Base-by-base conservation (phyloP, 2,113 vertebrate species). In the Neogobius melanostomus region DNA sequence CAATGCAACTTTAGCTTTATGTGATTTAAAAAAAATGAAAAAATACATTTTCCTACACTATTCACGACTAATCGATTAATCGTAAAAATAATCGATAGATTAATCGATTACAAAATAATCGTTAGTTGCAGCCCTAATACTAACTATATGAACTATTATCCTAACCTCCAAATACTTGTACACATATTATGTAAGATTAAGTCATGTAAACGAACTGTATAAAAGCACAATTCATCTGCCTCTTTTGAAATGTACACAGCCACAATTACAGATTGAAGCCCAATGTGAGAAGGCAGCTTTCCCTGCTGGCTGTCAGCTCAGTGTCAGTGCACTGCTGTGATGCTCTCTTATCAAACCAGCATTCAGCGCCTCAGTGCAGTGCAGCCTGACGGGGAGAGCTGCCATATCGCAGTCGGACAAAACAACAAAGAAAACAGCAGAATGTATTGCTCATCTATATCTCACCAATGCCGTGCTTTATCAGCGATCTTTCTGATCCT, bases 281-380 rank as follows among this genome's bases (percentile, higher is more conserved):
- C 67, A 51, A 65, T 47, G 8, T 36, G 16, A 46, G 56, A 46
- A 73, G 61, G 72, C 61, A 64, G 74, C 61, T 54, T 67, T 16
- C 57, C 16, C 36, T 43, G 54, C 45, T 69, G 11, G 42, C 47
- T 77, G 68, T 75, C 77, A 69, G 74, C 68, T 74, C 47, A 53
- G 64, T 48, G 68, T 74, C 76, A 48, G 47, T 28, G 65, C 36
- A 0, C 46, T 14, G 17, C 48, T 76, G 65, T 67, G 72, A 75
- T 54, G 48, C 62, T 68, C 64, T 64, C 17, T 59, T 78, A 51
- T 76, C 75, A 71, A 76, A 75, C 50, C 45, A 62, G 42, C 44
- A 11, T 53, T 66, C 56, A 52, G 57, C 54, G 44, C 42, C 49
- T 7, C 0, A 49, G 53, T 48, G 28, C 16, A n/a, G 11, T 36